These are phyloP conservation scores for Trichonephila clavipes DNA, from an alignment of 1,140 invertebrate genomes.

Conservation along the genomic window DNA sequence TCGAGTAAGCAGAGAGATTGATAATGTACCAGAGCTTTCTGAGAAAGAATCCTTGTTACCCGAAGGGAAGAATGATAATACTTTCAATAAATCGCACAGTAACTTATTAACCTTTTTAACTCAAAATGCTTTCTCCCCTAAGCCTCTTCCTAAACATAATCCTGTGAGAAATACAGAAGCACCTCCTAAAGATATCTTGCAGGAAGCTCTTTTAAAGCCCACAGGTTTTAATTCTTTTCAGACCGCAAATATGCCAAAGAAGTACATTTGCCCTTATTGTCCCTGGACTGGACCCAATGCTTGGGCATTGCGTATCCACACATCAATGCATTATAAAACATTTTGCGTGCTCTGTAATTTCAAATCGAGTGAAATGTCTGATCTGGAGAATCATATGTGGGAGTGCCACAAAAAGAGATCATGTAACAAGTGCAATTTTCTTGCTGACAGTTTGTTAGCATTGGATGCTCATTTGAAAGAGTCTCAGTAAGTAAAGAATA, in stretches of 20 bases:
- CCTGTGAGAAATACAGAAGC: conserved; percentile 31
- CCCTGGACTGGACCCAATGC: conserved; percentile 95
- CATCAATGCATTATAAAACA: conserved; percentile 95
- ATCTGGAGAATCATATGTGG: conserved; percentile 91
- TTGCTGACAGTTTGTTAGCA: conserved; percentile 89
- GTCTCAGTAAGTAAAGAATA: conserved; percentile 81
- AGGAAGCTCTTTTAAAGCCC: conserved; percentile 67
- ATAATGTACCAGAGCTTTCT: conserved; percentile 51
- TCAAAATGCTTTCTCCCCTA: conserved; percentile 66
- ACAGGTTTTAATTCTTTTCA: conserved; percentile 14
- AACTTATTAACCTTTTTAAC: conserved; percentile 70
- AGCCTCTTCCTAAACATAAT: conserved; percentile 57
- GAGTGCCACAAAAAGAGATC: conserved; percentile 95
- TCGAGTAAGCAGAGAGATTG: conserved; percentile 53
- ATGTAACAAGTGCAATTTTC: conserved; percentile 91
- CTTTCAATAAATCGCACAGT: conserved; percentile 71
- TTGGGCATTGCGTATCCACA: conserved; percentile 94
- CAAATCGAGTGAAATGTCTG: conserved; percentile 92
- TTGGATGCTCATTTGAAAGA: conserved; percentile 87
- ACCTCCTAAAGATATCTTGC: conserved; percentile 80
- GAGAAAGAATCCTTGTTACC: conserved; percentile 31
- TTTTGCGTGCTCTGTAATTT: conserved; percentile 95
- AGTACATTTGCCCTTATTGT: conserved; percentile 92
- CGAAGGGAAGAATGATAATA: conserved; percentile 64
- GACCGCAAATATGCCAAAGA: conserved; percentile 79